Conservation (phyloP, 2,113 vertebrate species). For the Protomyctophum bolini region DNA sequence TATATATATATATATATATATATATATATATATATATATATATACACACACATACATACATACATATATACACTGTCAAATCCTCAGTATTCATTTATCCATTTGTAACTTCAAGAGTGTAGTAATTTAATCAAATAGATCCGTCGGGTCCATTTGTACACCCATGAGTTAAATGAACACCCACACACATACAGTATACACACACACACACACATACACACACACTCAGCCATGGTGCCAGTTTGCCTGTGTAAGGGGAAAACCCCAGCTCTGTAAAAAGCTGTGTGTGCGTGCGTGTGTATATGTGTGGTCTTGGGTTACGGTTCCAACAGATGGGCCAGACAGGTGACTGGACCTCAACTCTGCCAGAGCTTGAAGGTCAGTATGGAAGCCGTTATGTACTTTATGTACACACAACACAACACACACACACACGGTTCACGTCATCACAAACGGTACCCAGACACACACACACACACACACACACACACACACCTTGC, state of each 20-base stretch:
- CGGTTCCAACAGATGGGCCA: constrained; percentile 49
- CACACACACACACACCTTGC: too few species aligned
- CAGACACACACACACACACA: too few species aligned
- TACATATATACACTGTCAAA: background rate
- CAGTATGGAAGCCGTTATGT: constrained; percentile 35
- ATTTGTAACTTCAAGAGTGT: too few species aligned
- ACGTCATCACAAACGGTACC: background rate
- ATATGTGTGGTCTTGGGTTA: constrained; percentile 51
- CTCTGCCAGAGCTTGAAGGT: constrained; percentile 36
- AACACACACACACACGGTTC: background rate
- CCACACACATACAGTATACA: constrained; percentile 22
- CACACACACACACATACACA: constrained; percentile 11
- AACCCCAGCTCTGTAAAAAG: constrained; percentile 63
- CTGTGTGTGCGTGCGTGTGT: constrained; percentile 35
- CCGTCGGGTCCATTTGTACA: too few species aligned
- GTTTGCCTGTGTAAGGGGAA: constrained; percentile 53
- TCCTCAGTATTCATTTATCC: too few species aligned
- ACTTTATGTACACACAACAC: constrained; percentile 17
- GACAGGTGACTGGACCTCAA: constrained; percentile 26
- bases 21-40: background rate
- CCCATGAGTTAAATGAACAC: constrained; percentile 4
- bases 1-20: background rate
- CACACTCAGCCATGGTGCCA: constrained; percentile 1
- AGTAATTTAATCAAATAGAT: too few species aligned
- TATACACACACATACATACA: background rate